Conservation (phyloP, 2,113 vertebrate genomes). For the Bubo scandiacus region DNA sequence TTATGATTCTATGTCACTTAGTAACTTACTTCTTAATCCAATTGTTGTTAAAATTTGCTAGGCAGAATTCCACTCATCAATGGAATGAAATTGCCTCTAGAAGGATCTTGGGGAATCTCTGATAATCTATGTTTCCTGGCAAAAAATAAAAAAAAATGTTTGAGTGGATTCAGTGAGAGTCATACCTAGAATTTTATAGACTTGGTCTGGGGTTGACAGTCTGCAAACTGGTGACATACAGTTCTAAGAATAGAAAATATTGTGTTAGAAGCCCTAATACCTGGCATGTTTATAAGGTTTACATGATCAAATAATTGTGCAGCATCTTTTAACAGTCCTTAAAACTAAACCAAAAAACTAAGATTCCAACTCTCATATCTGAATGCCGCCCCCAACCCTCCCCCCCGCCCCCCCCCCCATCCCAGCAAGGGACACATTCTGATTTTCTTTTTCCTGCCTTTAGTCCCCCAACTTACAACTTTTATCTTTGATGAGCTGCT, state of each 20-base stretch:
- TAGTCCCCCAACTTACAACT: background rate
- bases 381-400: background rate
- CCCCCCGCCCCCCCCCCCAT: too few species aligned
- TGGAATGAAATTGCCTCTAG: background rate
- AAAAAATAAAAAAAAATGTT: background rate
- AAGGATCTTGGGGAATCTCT: background rate
- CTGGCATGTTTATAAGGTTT: background rate
- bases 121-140: background rate
- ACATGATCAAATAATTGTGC: background rate
- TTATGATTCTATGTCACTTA: background rate
- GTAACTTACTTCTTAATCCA: background rate
- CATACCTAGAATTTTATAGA: background rate
- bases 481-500: background rate
- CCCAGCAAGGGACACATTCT: background rate
- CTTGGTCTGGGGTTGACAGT: background rate
- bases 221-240: background rate
- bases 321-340: background rate
- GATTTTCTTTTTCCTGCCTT: background rate
- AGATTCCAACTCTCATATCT: background rate
- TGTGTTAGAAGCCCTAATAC: background rate
- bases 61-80: background rate
- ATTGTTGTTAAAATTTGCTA: background rate
- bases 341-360: background rate
- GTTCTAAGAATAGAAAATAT: background rate
- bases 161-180: background rate